Base-by-base conservation (phyloP, 1,140 invertebrate genomes). In the Drosophila arizonae region DNA sequence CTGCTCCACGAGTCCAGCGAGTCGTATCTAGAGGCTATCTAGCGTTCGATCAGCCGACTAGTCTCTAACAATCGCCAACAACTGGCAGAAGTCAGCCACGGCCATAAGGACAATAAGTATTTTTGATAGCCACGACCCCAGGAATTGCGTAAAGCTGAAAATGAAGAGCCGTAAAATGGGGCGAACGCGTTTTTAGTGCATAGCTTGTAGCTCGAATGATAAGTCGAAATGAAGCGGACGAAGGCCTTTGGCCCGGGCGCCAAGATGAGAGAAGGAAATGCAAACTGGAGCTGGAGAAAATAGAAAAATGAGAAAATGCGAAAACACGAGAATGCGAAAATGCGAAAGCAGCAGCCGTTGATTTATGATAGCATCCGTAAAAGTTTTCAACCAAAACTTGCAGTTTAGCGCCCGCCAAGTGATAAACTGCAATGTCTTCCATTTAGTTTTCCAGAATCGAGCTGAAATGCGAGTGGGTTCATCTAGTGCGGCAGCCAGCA, bases 81-180 rank as follows among this genome's bases (percentile, higher is more conserved):
- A n/a, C 17, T 21, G 21, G 5, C 3, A 21, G 57, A 0, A 57
- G 39, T n/a, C 33, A 39, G 10, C 46, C 39, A 54, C 30, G 10
- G 57, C 41, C 63, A 68, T 51, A 69, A 69, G 60, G 75, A 78
- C 82, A 81, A 87, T 81, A 73, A 68, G 70, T 69, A 81, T 78
- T 86, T 86, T 81, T 81, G 75, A 86, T 86, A 86, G 81, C 86
- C 81, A 77, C 77, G 81, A 81, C 81, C 81, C 71, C 63, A 71
- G 80, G 69, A 75, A 68, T 48, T 55, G 58, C 66, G 73, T 62
- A 56, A 64, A 70, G 45, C 64, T 72, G 52, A 73, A 81, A 79
- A 73, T 76, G 76, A 74, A 68, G 46, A 80, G 66, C 58, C 75
- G 81, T 86, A 72, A 81, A 86, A 78, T 67, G 36, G 74, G 62